A percentile compares a stretch with the other conserved stretches of the same genome.
Evolutionary conservation across 2,113 vertebrate species (phyloP).

Genomic region (Pycnonotus jocosus): DNA sequence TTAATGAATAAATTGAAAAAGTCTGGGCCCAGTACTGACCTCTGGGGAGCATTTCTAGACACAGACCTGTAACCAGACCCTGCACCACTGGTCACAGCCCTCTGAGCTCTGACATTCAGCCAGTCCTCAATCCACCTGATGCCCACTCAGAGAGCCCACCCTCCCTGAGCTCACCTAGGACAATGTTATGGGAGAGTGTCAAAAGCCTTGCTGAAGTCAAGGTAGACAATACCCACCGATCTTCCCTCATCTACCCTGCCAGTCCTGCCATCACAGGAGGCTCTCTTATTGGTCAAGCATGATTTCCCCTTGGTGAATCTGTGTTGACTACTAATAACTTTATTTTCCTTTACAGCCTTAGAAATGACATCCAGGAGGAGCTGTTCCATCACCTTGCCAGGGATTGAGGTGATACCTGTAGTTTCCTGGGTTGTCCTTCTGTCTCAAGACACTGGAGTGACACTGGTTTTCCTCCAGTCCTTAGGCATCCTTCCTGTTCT

Average conservation of each 20-base stretch:
- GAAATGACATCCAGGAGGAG: not conserved
- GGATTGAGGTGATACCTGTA: not conserved
- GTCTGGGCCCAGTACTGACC: not conserved
- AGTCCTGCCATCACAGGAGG: not conserved
- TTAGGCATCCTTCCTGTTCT: not conserved
- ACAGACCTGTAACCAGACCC: not conserved
- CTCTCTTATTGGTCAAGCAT: not conserved
- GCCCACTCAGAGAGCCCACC: not conserved
- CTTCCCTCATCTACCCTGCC: not conserved
- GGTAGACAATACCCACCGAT: not conserved
- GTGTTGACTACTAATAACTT: not conserved
- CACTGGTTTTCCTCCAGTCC: not conserved
- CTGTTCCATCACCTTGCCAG: not conserved
- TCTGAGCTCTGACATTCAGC: not conserved
- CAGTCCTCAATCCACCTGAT: not conserved
- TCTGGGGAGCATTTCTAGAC: no score
- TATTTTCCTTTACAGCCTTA: not conserved
- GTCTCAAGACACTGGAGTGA: not conserved
- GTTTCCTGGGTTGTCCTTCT: not conserved
- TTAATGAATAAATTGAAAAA: not conserved
- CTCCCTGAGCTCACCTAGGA: not conserved
- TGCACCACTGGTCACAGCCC: not conserved
- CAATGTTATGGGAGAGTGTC: not conserved
- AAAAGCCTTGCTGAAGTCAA: not conserved
- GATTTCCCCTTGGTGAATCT: not conserved